Evolutionary conservation across 2,888 invertebrate genomes (phyloP).

Genomic region (Pterostichus niger): DNA sequence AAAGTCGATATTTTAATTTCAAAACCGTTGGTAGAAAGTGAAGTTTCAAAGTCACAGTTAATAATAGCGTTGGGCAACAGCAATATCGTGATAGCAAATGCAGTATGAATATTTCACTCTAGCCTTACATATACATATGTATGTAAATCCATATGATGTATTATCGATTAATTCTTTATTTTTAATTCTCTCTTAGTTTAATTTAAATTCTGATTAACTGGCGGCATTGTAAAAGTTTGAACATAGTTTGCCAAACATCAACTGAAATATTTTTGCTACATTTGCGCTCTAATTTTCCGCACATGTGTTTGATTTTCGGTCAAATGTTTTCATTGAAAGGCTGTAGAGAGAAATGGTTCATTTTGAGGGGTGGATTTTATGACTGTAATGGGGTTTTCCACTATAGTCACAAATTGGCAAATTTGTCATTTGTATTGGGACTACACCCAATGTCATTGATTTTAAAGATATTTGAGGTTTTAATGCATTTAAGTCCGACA

Average conservation of each 20-base stretch:
- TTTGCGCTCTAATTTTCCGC: background rate
- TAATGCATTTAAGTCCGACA: no score
- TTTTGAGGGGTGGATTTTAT: no score
- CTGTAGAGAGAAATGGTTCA: background rate
- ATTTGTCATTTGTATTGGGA: no score
- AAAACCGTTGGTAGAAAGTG: slow-evolving; percentile 40
- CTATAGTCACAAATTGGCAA: no score
- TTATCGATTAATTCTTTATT: slow-evolving; percentile 36
- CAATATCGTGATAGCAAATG: slow-evolving; percentile 19
- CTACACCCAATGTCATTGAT: no score
- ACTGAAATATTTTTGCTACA: slow-evolving; percentile 13
- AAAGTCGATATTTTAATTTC: slow-evolving; percentile 39
- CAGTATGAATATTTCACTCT: slow-evolving; percentile 32
- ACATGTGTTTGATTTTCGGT: background rate
- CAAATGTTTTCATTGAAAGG: background rate
- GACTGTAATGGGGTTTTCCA: no score
- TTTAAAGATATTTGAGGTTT: no score
- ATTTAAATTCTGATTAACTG: background rate
- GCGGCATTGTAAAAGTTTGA: background rate
- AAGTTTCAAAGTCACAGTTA: slow-evolving; percentile 46
- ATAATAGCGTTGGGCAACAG: slow-evolving; percentile 18
- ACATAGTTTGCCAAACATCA: slow-evolving; percentile 1
- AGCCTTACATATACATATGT: background rate
- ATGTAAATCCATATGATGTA: slow-evolving; percentile 7
- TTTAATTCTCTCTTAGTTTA: slow-evolving; percentile 7